Evolutionary conservation across 2,113 vertebrate genomes (phyloP).

Genomic region (Ptilorrhoa leucosticta): DNA sequence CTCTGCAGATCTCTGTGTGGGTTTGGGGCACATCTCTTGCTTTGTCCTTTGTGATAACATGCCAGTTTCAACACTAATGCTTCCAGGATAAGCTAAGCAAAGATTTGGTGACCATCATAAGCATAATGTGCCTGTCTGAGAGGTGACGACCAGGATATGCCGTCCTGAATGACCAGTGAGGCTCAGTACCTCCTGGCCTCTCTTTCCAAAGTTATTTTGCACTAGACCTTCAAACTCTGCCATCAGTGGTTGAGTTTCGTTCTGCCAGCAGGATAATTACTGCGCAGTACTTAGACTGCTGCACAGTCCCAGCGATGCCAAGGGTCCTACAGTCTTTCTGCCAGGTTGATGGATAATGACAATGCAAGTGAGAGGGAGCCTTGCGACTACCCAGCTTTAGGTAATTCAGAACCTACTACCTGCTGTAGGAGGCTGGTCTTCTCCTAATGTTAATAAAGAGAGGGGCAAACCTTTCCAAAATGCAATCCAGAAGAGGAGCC

Average conservation of each 20-base stretch:
- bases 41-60: not conserved
- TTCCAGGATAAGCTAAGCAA: not conserved
- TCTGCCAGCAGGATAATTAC: not conserved
- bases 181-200: not conserved
- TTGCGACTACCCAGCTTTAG: not conserved
- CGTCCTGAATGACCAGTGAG: not conserved
- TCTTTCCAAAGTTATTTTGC: not conserved
- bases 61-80: not conserved
- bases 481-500: not conserved
- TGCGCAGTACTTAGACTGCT: not conserved
- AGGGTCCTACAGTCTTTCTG: not conserved
- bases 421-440: not conserved
- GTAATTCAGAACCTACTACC: not conserved
- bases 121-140: not conserved
- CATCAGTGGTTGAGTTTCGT: rapidly evolving
- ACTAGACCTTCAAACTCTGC: not conserved
- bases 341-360: not conserved
- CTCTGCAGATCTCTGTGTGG: not conserved
- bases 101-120: not conserved
- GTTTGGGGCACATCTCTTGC: not conserved
- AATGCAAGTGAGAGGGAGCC: not conserved
- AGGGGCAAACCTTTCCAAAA: not conserved
- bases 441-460: not conserved
- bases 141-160: not conserved
- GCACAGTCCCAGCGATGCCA: not conserved